Evolutionary conservation across 2,888 invertebrate species (phyloP).

Genomic region (Xylota sylvarum): DNA sequence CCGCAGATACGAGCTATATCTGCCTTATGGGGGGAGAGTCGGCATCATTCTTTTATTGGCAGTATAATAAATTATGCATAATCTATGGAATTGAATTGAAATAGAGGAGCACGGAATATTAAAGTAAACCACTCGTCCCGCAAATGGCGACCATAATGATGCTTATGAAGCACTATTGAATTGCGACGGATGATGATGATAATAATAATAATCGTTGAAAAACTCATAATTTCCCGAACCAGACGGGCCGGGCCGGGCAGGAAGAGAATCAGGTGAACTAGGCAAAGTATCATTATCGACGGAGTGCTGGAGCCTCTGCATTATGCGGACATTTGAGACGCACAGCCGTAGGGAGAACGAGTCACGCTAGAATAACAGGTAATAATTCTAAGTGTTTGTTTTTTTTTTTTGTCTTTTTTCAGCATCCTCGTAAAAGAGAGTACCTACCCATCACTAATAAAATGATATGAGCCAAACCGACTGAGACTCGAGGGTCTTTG

Average conservation of each 20-base stretch:
- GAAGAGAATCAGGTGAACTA: neutral
- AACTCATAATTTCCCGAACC: conserved; percentile 51
- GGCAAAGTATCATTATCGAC: neutral
- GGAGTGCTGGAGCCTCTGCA: neutral
- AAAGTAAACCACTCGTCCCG: conserved; percentile 51
- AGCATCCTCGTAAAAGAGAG: conserved; percentile 14
- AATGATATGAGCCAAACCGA: conserved; percentile 33
- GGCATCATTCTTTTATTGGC: conserved; percentile 60
- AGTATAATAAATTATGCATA: conserved; percentile 64
- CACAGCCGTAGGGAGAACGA: conserved; percentile 20
- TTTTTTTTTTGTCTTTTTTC: neutral
- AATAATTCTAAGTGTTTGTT: conserved; percentile 53
- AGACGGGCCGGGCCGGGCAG: neutral
- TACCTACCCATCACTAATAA: conserved; percentile 29
- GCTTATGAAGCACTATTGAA: conserved; percentile 52
- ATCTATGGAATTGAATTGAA: conserved; percentile 66
- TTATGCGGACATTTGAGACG: conserved; percentile 35
- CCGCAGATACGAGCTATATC: neutral
- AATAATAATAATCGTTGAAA: conserved; percentile 62
- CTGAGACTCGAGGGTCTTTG: conserved; percentile 33
- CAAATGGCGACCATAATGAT: conserved; percentile 53
- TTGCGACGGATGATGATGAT: conserved; percentile 47
- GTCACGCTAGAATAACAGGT: conserved; percentile 37
- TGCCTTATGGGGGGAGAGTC: neutral
- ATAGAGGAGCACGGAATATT: conserved; percentile 44